Evolutionary conservation across 2,113 vertebrate species (phyloP), one percentile per base, ranked within the genome.

Genomic region (Laterallus jamaicensis): DNA sequence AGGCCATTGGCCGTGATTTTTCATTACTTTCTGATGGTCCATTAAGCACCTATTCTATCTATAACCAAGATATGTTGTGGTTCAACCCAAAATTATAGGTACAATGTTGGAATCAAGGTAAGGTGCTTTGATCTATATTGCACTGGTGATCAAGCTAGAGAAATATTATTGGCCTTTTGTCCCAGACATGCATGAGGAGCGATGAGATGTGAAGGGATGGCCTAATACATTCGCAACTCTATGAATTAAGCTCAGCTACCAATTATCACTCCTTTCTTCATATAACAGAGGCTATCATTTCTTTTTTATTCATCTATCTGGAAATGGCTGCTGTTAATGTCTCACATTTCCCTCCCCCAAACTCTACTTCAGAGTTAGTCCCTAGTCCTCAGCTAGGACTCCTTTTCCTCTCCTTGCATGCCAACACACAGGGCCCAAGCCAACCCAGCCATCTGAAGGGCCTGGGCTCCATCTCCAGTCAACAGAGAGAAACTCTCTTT

Each of bases 1-100:
- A 83, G 62, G 44, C 31, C 77, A 82, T 44, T 78, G 32, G 11
- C 16, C 92, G 35, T 92, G 82, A 92, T 86, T 94, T 86, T 96
- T 96, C 86, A 90, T 94, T 90, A 84, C 56, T 71, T 96, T 84
- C n/a, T 93, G 83, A 93, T 84, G 82, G 82, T 63, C 60, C 73
- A 79, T 96, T 95, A 88, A 86, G 76, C 24, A 84, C 15, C 80
- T 92, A 62, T 88, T 88, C 69, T 81, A 78, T 76, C 64, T 92
- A 29, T 73, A 93, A 92, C 88, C 26, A 86, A 83, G 92, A 88
- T 54, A 69, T 58, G 73, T 90, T 81, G 68, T 8, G 2, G 54
- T 88, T 95, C 64, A 86, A 68, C 82, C 26, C 73, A 73, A 91
- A 92, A 60, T 93, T 91, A 73, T 54, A 68, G 54, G 35, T 83